Evolutionary conservation across 2,888 invertebrate genomes (phyloP).

Genomic region (Xestia xanthographa): DNA sequence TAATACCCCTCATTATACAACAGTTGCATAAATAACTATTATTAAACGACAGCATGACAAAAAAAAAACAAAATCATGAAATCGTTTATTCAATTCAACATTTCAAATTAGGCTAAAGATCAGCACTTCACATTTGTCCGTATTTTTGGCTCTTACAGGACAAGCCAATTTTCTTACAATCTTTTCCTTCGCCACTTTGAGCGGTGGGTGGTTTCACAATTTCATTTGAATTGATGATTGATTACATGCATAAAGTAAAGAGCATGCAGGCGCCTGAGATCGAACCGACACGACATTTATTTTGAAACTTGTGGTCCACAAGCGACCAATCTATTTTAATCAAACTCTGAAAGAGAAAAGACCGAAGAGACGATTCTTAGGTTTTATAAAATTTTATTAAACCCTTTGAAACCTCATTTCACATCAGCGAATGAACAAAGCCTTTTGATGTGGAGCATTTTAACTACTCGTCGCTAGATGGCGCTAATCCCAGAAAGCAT

Average conservation of each 20-base stretch:
- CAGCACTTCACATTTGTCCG: no score
- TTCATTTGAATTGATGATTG: not conserved
- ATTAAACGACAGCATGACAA: not conserved
- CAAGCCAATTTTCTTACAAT: not conserved
- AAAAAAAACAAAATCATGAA: not conserved
- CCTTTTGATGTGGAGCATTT: not conserved
- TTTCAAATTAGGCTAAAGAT: not conserved
- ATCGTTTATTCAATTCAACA: not conserved
- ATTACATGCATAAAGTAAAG: not conserved
- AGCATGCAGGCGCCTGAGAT: not conserved
- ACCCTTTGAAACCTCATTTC: not conserved
- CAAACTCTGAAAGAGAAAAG: not conserved
- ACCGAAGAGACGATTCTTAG: not conserved
- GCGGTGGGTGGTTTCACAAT: not conserved
- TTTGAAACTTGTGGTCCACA: not conserved
- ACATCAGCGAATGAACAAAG: not conserved
- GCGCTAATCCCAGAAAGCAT: not conserved
- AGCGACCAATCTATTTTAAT: not conserved
- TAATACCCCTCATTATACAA: no score
- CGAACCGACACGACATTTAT: not conserved
- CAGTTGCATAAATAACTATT: no score
- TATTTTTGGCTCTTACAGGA: not conserved
- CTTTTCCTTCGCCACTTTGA: not conserved
- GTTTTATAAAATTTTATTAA: not conserved
- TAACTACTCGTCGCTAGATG: slow-evolving; percentile 27